Conservation (phyloP, 2,113 vertebrate genomes). For the Monarcha castaneiventris region DNA sequence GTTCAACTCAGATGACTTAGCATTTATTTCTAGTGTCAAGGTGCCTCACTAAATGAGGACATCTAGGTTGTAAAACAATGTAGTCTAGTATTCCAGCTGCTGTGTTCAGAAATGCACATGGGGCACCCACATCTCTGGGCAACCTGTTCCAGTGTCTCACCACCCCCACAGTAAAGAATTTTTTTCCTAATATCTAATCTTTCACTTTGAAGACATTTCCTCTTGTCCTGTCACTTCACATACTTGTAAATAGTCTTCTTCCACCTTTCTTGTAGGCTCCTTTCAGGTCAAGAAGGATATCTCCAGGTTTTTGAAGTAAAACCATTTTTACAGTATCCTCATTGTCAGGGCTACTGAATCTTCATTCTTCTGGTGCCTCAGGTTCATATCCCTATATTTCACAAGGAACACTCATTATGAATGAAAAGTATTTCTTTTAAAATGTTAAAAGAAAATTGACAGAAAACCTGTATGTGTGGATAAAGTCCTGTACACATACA, state of each 20-base stretch:
- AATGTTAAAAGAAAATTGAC: background rate
- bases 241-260: background rate
- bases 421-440: background rate
- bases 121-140: background rate
- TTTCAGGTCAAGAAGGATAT: background rate
- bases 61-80: background rate
- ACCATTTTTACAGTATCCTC: background rate
- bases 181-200: background rate
- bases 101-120: background rate
- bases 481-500: background rate
- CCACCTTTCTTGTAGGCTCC: background rate
- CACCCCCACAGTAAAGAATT: background rate
- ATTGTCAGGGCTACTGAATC: background rate
- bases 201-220: background rate
- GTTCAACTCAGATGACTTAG: background rate
- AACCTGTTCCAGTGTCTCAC: background rate
- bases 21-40: background rate
- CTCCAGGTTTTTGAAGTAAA: background rate
- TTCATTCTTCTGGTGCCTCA: background rate
- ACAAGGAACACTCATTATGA: rapidly evolving
- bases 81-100: background rate
- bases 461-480: background rate
- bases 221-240: background rate
- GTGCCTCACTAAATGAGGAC: background rate
- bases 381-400: background rate